Evolutionary conservation across 2,888 invertebrate species (phyloP), one percentile per base, ranked within the genome.

Genomic region (Schizaphis graminum): DNA sequence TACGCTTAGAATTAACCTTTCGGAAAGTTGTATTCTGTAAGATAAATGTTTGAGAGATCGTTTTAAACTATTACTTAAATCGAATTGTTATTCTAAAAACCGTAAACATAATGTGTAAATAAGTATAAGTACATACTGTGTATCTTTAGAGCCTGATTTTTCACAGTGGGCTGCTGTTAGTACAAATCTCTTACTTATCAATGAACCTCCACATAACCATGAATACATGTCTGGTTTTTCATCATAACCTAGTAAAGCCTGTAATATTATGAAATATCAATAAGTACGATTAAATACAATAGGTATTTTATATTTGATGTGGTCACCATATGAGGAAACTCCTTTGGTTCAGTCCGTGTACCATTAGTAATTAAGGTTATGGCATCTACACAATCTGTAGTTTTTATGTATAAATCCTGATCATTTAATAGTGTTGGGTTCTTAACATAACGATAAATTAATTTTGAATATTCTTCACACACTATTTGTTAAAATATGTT

Each of bases 301-400:
- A n/a, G n/a, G n/a, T n/a, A 86, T 91, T 3, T 7, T n/a, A 11
- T 85, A 44, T 24, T 56, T 91, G n/a, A 26, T 47, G n/a, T 67
- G 47, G n/a, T 86, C 28, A 94, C 94, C 94, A 94, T 94, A 35
- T 94, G 94, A n/a, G 94, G 94, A 88, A 91, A 94, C 93, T 94
- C 94, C 44, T 86, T 94, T 41, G 57, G 35, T 47, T 85, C 24
- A n/a, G 93, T 61, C 1, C 61, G 57, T 49, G n/a, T n/a, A 7
- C 93, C 93, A 10, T 84, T 84, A 47, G 90, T 90, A 49, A 94
- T 86, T 86, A 94, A 94, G 0, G 57, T 35, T 24, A 26, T 16
- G 7, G 49, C 90, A 21, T 94, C 93, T 0, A 26, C 3, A 21
- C 93, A 94, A 21, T 90, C 57, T 85, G 61, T 35, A 21, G 49